Evolutionary conservation across 2,113 vertebrate genomes (phyloP).

Genomic region (Piaya cayana): DNA sequence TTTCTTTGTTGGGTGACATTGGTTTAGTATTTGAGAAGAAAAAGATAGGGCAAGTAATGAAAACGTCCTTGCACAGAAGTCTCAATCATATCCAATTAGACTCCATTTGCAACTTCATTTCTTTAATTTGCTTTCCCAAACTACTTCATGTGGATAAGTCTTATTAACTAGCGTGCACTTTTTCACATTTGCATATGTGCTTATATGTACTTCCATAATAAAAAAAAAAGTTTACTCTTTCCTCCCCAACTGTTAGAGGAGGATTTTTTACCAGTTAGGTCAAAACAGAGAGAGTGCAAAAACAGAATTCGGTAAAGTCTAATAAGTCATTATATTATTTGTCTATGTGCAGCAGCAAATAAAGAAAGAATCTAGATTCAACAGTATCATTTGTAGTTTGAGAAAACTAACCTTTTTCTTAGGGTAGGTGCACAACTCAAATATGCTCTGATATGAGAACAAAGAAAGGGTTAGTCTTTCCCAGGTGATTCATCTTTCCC

Average conservation of each 20-base stretch:
- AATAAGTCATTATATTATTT: conserved; percentile 28
- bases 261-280: neutral
- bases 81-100: conserved; percentile 29
- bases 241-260: neutral
- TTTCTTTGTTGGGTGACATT: neutral
- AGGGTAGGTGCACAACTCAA: neutral
- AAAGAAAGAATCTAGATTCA: neutral
- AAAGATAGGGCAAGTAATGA: neutral
- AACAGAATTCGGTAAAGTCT: neutral
- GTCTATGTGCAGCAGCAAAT: neutral
- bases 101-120: neutral
- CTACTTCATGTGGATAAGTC: neutral
- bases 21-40: conserved; percentile 1
- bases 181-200: neutral
- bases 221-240: neutral
- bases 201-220: neutral
- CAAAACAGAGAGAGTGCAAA: neutral
- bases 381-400: neutral
- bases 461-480: neutral
- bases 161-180: neutral
- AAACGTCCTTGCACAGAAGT: neutral
- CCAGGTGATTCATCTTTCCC: neutral
- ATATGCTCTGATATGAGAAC: neutral
- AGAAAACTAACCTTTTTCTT: neutral
- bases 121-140: conserved; percentile 16